Percentiles rank a stretch among this genome's conserved stretches.
These are phyloP conservation scores for Drosophila gaucha DNA, from an alignment of 2,888 invertebrate genomes.

Conservation along the genomic window DNA sequence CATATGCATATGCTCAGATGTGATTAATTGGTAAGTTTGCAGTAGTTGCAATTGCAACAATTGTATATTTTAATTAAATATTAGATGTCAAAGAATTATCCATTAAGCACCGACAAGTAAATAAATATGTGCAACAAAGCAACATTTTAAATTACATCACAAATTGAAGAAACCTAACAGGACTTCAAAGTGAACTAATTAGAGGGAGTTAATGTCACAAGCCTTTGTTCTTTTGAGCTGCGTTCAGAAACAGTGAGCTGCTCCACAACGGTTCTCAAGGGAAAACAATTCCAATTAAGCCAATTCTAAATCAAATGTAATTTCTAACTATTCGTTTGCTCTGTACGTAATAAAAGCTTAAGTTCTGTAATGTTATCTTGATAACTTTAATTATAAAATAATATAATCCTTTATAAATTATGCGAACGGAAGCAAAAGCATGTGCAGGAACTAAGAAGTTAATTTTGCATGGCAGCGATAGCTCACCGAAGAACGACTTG, in stretches of 20 bases:
- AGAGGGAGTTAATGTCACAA: not conserved
- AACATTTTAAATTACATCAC: not conserved
- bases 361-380: too few relatives aligned
- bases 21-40: slow-evolving; percentile 28
- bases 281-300: not conserved
- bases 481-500: not conserved
- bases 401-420: too few relatives aligned
- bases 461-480: not conserved
- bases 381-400: too few relatives aligned
- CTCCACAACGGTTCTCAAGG: not conserved
- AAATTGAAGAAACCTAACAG: not conserved
- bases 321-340: too few relatives aligned
- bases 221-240: not conserved
- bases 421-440: not conserved
- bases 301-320: not conserved
- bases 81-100: not conserved
- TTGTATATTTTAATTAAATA: slow-evolving; percentile 3
- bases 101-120: not conserved
- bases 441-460: not conserved
- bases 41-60: not conserved
- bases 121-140: not conserved
- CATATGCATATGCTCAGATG: slow-evolving; percentile 1
- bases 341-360: too few relatives aligned
- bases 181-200: not conserved
- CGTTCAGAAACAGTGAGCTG: not conserved